These are phyloP conservation scores for Brachyrhaphis roseni DNA, from an alignment of 2,797 vertebrate species.

Conservation along the genomic window DNA sequence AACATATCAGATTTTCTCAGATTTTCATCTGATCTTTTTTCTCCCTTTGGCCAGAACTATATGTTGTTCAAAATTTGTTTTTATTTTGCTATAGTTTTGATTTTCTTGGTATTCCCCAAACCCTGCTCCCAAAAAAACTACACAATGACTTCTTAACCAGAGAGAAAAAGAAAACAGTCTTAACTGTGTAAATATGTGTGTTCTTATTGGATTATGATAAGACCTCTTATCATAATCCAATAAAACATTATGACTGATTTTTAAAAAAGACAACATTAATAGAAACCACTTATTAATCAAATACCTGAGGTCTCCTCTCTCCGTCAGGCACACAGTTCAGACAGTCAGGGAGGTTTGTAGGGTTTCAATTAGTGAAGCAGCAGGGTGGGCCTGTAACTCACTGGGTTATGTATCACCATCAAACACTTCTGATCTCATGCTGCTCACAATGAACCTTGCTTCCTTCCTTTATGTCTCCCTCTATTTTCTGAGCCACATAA, in stretches of 20 bases:
- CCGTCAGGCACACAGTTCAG: constrained; percentile 33
- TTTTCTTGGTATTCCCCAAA: not conserved
- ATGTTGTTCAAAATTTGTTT: not conserved
- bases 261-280: not conserved
- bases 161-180: not conserved
- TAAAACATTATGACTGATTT: too few relatives aligned
- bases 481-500: constrained; percentile 7
- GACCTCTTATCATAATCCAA: not conserved
- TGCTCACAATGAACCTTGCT: constrained; percentile 17
- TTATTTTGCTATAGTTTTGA: not conserved
- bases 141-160: not conserved
- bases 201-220: not conserved
- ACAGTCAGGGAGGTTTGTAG: constrained; percentile 42
- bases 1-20: not conserved
- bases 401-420: constrained; percentile 43
- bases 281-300: not conserved
- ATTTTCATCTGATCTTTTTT: too few relatives aligned
- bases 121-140: not conserved
- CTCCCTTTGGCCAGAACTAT: not conserved
- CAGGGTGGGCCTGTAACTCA: constrained; percentile 41
- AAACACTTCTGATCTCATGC: constrained; percentile 33
- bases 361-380: constrained; percentile 55
- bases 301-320: constrained; percentile 25
- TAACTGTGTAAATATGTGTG: not conserved
- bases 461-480: constrained; percentile 14